Base-by-base conservation (phyloP, 2,888 invertebrate genomes). In the Eilema caniola region DNA sequence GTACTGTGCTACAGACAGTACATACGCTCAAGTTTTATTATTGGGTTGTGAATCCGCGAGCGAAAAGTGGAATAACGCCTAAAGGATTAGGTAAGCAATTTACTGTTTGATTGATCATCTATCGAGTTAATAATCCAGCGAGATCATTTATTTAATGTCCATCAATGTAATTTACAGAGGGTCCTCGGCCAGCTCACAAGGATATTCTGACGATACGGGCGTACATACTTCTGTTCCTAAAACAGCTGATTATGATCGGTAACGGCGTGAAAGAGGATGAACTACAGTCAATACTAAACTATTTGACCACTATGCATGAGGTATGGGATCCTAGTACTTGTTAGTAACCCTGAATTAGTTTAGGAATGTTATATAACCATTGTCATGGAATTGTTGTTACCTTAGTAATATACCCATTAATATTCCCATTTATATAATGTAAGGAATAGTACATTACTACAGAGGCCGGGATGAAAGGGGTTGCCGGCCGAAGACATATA, bases 11-110 rank as follows among this genome's bases (percentile, higher is more conserved):
- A 64, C 99, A 99, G 95, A 99, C 99, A 33, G 98, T 99, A 82
- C 99, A 99, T 92, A 99, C 99, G 4, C 96, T 99, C 77, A 99
- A 99, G 95, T 99, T 99, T 93, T 99, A 99, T 95, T 99, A 99
- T 92, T 99, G 99, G 99, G 98, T 99, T 62, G 98, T 98, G 73
- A 99, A 99, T 96, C 99, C 99, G 0, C 96, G 98, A 79, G 97
- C 98, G 78, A 98, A 99, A 93, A 99, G 99, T 93, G 99, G 99
- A 68, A 99, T 99, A 87, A 97, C 97, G 72, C 99, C 99, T 28
- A 99, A 99, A 94, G 99, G 99, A 85, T 95, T 98, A 82, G 99
- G 99, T 99, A 53, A 20, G 53, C 20, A 47, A 47, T n/a, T 20
- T 7, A 10, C 53, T n/a, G n/a, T 53, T 53, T 37, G 12, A 37